These are phyloP conservation scores for Hyposoter dolosus DNA, from an alignment of 2,888 invertebrate genomes.

Conservation along the genomic window DNA sequence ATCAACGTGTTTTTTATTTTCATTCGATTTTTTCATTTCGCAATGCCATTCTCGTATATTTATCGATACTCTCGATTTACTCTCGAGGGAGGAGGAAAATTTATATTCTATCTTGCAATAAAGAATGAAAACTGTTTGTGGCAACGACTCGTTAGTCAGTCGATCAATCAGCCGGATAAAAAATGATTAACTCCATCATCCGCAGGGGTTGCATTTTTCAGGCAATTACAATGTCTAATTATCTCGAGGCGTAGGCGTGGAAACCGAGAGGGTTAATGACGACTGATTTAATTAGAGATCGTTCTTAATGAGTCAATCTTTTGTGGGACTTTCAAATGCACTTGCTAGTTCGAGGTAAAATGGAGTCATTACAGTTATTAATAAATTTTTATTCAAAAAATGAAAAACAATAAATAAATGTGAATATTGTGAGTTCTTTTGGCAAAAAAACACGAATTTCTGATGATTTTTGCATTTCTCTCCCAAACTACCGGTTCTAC, in stretches of 20 bases:
- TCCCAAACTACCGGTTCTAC: too few relatives aligned
- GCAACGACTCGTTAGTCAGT: conserved; percentile 40
- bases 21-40: background rate
- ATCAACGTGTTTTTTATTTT: conserved; percentile 2
- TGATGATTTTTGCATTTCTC: too few relatives aligned
- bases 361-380: too few relatives aligned
- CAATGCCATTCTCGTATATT: conserved; percentile 1
- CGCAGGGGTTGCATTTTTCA: conserved; percentile 21
- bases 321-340: background rate
- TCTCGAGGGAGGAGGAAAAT: conserved; percentile 9
- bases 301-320: background rate
- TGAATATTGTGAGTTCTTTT: too few relatives aligned
- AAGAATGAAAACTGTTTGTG: conserved; percentile 54
- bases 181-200: conserved; percentile 9
- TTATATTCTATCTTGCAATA: background rate
- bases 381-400: background rate
- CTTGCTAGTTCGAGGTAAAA: background rate
- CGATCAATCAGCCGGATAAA: conserved; percentile 52
- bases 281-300: conserved; percentile 28
- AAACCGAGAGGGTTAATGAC: conserved; percentile 21
- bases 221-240: conserved; percentile 51
- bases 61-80: conserved; percentile 49
- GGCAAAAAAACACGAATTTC: too few relatives aligned
- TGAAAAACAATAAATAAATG: background rate
- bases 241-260: conserved; percentile 13